A percentile compares a stretch with the other conserved stretches of the same genome.
phyloP scores from a whole-genome alignment of 2,797 vertebrate genomes.

The Mareca strepera region DNA sequence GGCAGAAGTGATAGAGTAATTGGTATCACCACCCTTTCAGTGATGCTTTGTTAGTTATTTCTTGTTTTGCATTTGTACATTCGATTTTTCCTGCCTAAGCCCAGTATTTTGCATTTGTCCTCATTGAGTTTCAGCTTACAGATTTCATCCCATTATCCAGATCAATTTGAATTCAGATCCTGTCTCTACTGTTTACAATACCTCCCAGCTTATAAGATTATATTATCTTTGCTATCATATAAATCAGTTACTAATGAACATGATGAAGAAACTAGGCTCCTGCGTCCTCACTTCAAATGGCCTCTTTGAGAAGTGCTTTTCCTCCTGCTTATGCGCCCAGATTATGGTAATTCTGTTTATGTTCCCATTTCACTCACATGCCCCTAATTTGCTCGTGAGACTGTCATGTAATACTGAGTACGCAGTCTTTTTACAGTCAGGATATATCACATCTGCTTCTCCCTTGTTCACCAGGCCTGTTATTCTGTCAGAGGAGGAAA shows the following conservation, averaged over 20 bases:
- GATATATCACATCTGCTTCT: background rate
- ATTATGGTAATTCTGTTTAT: background rate
- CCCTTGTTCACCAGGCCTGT: background rate
- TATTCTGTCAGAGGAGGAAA: conserved; percentile 2
- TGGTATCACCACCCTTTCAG: background rate
- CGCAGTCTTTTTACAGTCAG: conserved; percentile 5
- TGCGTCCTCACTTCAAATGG: background rate
- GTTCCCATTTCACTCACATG: background rate
- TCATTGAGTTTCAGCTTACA: background rate
- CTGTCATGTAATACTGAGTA: background rate
- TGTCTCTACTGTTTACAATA: background rate
- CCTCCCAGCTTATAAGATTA: background rate
- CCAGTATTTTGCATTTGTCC: background rate
- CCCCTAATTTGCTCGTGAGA: background rate
- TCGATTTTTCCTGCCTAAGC: background rate
- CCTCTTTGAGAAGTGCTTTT: background rate
- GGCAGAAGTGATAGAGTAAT: background rate
- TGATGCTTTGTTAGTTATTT: background rate
- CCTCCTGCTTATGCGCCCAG: background rate
- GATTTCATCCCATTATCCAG: background rate
- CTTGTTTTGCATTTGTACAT: background rate
- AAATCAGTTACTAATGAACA: background rate
- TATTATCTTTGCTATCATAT: background rate
- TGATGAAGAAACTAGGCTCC: background rate
- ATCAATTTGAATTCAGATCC: background rate